Evolutionary conservation across 2,888 invertebrate species (phyloP), one percentile per base, ranked within the genome.

Genomic region (Melitaea athalia): DNA sequence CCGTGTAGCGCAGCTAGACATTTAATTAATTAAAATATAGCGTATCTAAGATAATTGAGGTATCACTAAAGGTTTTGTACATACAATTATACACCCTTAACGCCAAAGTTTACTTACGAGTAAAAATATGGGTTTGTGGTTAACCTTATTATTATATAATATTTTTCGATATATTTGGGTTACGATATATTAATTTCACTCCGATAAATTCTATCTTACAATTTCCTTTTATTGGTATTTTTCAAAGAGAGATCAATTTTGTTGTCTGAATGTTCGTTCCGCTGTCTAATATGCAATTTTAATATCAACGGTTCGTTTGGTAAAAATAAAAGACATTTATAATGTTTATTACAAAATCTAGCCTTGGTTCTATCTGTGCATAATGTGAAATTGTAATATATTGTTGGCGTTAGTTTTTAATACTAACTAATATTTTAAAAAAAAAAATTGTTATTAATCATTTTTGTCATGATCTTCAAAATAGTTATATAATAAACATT

Each of bases 241-340:
- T 64, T 49, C 49, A 49, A 59, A 64, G 45, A 17, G 59, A 24
- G 24, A 59, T 31, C 12, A 45, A 59, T 45, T 59, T 17, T 59
- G 38, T 50, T 42, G 50, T 55, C 53, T n/a, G 33, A 55, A 33
- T 33, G 12, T 52, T 52, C 52, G 24, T 3, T 24, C 12, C 52
- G 24, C 52, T 12, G 11, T 24, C 53, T 55, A 55, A 55, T 33
- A 55, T 55, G 53, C 53, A 55, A 55, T 55, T 55, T 33, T 55
- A 55, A 55, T 55, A 55, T 55, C 33, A 8, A 31, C 14, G 33
- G 52, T 52, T 52, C 33, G 24, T n/a, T n/a, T n/a, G 53, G 31
- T 53, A 24, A 47, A 33, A 33, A 55, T 55, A 55, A 55, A 55
- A 33, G 53, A 33, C 33, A 55, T 55, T 33, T 31, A 55, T 33